Evolutionary conservation across 1,140 invertebrate species (phyloP), one percentile per base, ranked within the genome.

Genomic region (Tetraneura akinire): DNA sequence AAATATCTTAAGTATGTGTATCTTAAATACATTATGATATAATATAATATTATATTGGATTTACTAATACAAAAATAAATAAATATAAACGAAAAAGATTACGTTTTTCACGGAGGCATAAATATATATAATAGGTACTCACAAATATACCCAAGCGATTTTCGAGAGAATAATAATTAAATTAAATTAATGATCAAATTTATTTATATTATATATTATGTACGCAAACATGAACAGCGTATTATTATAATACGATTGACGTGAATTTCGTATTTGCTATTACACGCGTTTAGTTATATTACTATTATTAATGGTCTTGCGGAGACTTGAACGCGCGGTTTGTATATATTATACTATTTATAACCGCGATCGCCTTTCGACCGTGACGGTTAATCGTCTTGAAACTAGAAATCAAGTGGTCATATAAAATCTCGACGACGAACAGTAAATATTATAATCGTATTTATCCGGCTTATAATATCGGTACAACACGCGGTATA

Each of bases 321-420:
- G 23, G 23, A 71, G 45, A 71, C 18, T 71, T 49, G 45, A 71
- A 71, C 47, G 26, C 23, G n/a, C n/a, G n/a, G n/a, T n/a, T n/a
- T 14, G 10, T 8, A 37, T 8, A 37, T 37, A 37, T 4, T 37
- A 8, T 37, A 37, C 32, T 37, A 37, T 37, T 4, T 47, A 13
- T 14, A 53, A 18, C 51, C 51, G 16, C 32, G 32, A 37, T 53
- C 3, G 5, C 18, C 14, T 51, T 71, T 71, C 26, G 23, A 71
- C 23, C 47, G 68, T 71, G 10, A 32, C 9, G 68, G 45, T 9
- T 3, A 49, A 49, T n/a, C 45, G 45, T 71, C 47, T 51, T 23
- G 9, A 32, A 49, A 29, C 47, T 51, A 23, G 9, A 32, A 49
- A 29, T 29, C 45, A 23, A 71, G 68, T n/a, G 68, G 23, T 51